Base-by-base conservation (phyloP, 2,797 vertebrate species). In the Arrhamphus sclerolepis region DNA sequence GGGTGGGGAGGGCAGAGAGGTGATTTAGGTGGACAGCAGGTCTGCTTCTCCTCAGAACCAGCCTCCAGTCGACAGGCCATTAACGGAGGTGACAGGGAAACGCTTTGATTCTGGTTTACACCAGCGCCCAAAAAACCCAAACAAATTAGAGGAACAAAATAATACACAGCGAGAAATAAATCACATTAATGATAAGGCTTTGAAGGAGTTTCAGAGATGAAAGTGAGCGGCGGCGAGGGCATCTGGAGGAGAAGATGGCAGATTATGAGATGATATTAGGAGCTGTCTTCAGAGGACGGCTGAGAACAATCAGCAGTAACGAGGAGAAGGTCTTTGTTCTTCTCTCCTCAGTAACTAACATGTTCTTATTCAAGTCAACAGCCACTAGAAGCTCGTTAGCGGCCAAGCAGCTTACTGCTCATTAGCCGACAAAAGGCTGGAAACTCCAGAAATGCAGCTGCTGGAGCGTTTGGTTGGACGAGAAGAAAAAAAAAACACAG, bases 91-190 rank as follows among this genome's bases (percentile, higher is more conserved):
- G 91, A 88, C 87, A 68, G 75, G 58, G 76, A 89, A 87, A 91
- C 80, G 55, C 84, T 91, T 89, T 89, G 87, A 90, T 88, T 89
- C 85, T 86, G 88, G 91, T 90, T 91, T 88, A 88, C 87, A 66
- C 78, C 77, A 73, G n/a, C 55, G 74, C 82, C 79, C 76, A n/a
- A 84, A 89, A 87, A 84, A 87, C 75, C 80, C 83, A 90, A 89
- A 90, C 80, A 89, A 89, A 91, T 91, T 88, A 87, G 84, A 83
- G 77, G 85, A 88, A 88, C 86, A 89, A 90, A 91, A 89, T 89
- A 86, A 90, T 75, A 89, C 81, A 80, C 86, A 77, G 80, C 56
- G 14, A 83, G 85, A 88, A 90, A 91, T 91, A 91, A 91, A 91
- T 91, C 87, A 87, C 76, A 74, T 81, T 87, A 91, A 90, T 84